Base-by-base conservation (phyloP, 1,140 invertebrate species). In the Archivesica marissinica region DNA sequence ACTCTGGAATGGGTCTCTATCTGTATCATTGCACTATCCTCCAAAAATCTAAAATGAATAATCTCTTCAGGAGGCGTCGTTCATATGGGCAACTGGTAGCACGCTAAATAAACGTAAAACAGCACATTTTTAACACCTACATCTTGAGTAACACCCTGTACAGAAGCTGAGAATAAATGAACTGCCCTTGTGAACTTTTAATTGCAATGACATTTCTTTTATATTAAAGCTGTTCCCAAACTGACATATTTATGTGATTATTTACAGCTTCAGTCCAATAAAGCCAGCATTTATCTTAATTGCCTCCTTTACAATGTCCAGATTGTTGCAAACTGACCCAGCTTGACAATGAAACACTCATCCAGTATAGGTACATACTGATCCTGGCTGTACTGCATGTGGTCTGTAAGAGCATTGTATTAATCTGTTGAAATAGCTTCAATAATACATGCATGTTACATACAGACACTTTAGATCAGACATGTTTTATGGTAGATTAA, bases 401-500 rank as follows among this genome's bases (percentile, higher is more conserved):
- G 54, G 59, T 64, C 59, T 35, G 59, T 35, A 35, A 52, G 23
- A 59, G 28, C 38, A 33, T 64, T 64, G 59, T 52, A 52, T 52
- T 52, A 7, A 52, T 2, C 6, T 20, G 17, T 52, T 52, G 13
- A 35, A 33, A 64, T 20, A 64, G 59, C 59, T 35, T n/a, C 30
- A 35, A 6, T 64, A 28, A 64, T 23, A 52, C 59, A 13, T 64
- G 33, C 56, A 25, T 2, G n/a, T 1, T 30, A 35, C 15, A 35
- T 35, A 64, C 33, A 64, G 59, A 35, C 59, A 64, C 59, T 64
- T 35, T 0, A 64, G 30, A 64, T 33, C 30, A 64, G 59, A 64
- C 59, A 64, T 3, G 20, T 64, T 64, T 64, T 64, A 64, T 64
- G 59, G 59, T 64, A 17, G 30, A 64, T 64, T 64, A 35, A 64